A percentile compares a stretch with the other conserved stretches of the same genome.
Evolutionary conservation across 2,797 vertebrate species (phyloP).

Genomic region (Phalanger gymnotis): DNA sequence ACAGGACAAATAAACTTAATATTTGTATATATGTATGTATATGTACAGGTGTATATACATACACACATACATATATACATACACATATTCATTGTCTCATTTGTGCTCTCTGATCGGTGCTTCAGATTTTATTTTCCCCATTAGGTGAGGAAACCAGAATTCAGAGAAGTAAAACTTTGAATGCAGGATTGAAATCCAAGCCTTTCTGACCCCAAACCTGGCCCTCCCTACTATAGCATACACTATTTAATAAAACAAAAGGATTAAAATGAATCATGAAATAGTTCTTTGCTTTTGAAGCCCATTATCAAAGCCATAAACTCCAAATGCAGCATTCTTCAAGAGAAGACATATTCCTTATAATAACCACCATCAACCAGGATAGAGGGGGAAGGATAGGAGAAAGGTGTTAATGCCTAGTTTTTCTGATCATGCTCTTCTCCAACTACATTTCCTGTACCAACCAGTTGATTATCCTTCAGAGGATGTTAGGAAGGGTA

Average conservation of each 20-base stretch:
- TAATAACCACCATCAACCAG: not conserved
- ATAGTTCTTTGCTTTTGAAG: conserved; percentile 26
- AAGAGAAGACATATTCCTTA: not conserved
- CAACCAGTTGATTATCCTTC: not conserved
- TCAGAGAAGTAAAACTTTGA: not conserved
- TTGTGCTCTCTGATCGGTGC: not conserved
- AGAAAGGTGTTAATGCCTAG: not conserved
- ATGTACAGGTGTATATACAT: not conserved
- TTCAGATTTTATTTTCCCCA: not conserved
- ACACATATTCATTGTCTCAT: not conserved
- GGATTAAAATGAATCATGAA: not conserved
- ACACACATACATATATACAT: no score
- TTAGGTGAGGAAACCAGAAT: not conserved
- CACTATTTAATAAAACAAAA: not conserved
- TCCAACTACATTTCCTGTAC: not conserved
- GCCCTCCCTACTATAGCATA: not conserved
- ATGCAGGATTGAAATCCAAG: not conserved
- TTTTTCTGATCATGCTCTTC: not conserved
- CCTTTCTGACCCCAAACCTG: not conserved
- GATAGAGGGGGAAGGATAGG: not conserved
- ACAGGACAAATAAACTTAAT: not conserved
- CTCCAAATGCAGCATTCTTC: not conserved
- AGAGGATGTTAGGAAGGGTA: not conserved
- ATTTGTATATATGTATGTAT: no score
- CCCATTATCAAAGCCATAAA: conserved; percentile 9